Base-by-base conservation (phyloP, 1,140 invertebrate species). In the Meteorus sp. region DNA sequence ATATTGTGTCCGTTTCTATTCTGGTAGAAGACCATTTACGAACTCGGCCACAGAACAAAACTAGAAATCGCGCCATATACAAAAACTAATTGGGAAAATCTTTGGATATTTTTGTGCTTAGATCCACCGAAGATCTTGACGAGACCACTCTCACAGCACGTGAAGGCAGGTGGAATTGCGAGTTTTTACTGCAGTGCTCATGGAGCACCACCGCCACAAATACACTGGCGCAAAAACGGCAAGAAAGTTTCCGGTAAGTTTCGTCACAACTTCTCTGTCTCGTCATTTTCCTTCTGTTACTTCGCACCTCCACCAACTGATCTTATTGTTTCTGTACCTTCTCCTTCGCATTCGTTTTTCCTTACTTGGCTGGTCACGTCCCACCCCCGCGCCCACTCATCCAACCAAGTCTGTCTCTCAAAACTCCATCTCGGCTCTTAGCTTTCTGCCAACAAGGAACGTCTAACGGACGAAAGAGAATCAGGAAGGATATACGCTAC, bases 171-270 rank as follows among this genome's bases (percentile, higher is more conserved):
- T 54, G 90, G 90, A n/a, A 91, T 94, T 53, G 95, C 95, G 1
- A 92, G 91, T 35, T 97, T 98, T 83, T 95, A 94, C 80, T 99
- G 96, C 83, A 90, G 89, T 43, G 95, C 95, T 13, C 85, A 89
- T 44, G 95, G 95, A 13, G 89, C 94, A 80, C 96, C 96, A 37
- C 80, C 85, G 11, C 93, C 94, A 1, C 86, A 87, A 64, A 93
- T 97, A 65, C 86, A 91, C 74, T 96, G 94, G 94, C 85, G 90
- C 62, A 94, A 94, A 78, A 94, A 94, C 81, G 88, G 88, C 45
- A 94, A 94, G 77, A 87, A 86, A 82, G 85, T 94, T 61, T 88
- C 89, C 60, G 82, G 89, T 91, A 82, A 89, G 85, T 84, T 66
- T 65, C n/a, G n/a, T n/a, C n/a, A n/a, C n/a, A n/a, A n/a, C n/a